phyloP scores from a whole-genome alignment of 2,888 invertebrate genomes.

The Hirtodrosophila trivittata region DNA sequence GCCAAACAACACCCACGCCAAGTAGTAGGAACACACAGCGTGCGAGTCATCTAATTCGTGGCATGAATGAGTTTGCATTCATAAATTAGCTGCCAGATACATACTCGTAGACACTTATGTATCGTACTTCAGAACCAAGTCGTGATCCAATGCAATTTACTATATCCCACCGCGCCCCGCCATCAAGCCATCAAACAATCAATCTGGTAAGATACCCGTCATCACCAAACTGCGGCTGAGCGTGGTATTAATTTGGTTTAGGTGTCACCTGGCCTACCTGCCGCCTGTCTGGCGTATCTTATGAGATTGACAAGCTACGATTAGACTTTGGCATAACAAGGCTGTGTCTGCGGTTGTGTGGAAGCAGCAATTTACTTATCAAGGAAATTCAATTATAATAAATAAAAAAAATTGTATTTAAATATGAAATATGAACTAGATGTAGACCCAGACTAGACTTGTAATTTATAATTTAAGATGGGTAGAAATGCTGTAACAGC shows the following conservation, averaged over 20 bases:
- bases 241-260: slow-evolving; percentile 56
- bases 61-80: slow-evolving; percentile 74
- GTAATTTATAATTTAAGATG: no score
- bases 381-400: slow-evolving; percentile 25
- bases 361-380: slow-evolving; percentile 22
- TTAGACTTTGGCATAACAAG: slow-evolving; percentile 54
- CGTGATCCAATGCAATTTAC: slow-evolving; percentile 73
- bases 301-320: slow-evolving; percentile 66
- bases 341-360: slow-evolving; percentile 48
- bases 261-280: slow-evolving; percentile 52
- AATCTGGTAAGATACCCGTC: slow-evolving; percentile 51
- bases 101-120: slow-evolving; percentile 47
- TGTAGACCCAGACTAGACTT: no score
- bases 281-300: slow-evolving; percentile 52
- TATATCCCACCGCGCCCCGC: slow-evolving; percentile 14
- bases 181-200: slow-evolving; percentile 41
- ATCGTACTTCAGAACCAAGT: slow-evolving; percentile 52
- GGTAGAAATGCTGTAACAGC: no score
- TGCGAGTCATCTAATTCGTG: slow-evolving; percentile 69
- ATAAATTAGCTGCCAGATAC: slow-evolving; percentile 63
- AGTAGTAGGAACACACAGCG: slow-evolving; percentile 26
- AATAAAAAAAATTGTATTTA: not conserved
- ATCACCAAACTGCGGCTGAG: slow-evolving; percentile 18
- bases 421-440: not conserved
- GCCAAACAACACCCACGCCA: slow-evolving; percentile 57